Evolutionary conservation across 2,797 vertebrate species (phyloP), one percentile per base, ranked within the genome.

Genomic region (Mus caroli): DNA sequence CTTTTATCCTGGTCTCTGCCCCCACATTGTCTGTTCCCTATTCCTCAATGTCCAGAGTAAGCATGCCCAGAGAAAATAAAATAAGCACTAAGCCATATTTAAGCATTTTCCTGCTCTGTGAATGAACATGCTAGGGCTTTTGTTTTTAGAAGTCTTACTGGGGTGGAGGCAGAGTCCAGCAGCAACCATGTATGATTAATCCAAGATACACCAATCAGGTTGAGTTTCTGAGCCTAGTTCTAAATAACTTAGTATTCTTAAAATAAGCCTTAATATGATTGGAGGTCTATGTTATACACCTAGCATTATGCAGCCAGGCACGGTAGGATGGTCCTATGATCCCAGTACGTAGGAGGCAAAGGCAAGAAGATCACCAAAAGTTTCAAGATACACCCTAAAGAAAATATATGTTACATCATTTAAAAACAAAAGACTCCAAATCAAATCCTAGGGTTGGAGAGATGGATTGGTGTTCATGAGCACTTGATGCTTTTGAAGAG

Each of bases 41-140:
- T 89, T 19, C 64, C 8, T 78, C 43, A n/a, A 13, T 37, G 52
- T 96, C 77, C 77, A 10, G 26, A 83, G 56, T 73, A 83, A 78
- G 69, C 71, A 46, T n/a, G 17, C 52, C 58, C 90, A 91, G 67
- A 79, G 86, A 91, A 82, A 67, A 84, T 40, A 91, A 86, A 64
- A 84, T 54, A 46, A 83, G 15, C 31, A 43, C 56, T 79, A 90
- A 92, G 58, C 14, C 26, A n/a, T 75, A 64, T 43, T 94, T 83
- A 84, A 83, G 50, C 37, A 80, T 80, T 56, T 76, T 93, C 1
- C 9, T 83, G 40, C 52, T 90, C 73, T 40, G 15, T 56, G 64
- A 78, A 82, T 10, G n/a, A 83, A n/a, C n/a, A 60, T 40, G 1
- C 37, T 67, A 24, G 86, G 58, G 69, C 43, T 84, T 95, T 93